phyloP scores from a whole-genome alignment of 2,113 vertebrate genomes.

The Salvator merianae region DNA sequence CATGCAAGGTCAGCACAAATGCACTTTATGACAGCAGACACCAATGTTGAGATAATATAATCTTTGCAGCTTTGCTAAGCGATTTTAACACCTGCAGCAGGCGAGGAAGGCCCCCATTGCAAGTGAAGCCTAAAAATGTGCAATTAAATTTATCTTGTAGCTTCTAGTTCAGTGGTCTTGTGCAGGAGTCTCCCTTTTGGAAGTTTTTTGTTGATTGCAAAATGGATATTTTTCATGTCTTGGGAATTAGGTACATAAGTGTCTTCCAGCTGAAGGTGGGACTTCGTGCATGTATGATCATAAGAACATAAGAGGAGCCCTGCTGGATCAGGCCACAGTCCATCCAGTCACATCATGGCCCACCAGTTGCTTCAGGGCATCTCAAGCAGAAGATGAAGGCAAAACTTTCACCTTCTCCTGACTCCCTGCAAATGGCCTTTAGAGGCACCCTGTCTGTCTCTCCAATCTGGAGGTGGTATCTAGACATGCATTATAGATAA shows the following conservation, averaged over 20 bases:
- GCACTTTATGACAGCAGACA: neutral
- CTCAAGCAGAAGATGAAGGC: no score
- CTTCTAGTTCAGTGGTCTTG: neutral
- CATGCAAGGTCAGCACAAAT: neutral
- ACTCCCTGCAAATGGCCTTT: no score
- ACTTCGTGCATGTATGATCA: neutral
- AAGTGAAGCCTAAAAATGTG: neutral
- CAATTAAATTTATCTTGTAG: neutral
- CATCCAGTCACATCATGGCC: no score
- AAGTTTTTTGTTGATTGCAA: neutral
- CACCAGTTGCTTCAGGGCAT: no score
- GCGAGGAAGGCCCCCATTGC: neutral
- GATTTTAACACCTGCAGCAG: neutral
- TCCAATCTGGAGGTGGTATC: no score
- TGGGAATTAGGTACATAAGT: neutral
- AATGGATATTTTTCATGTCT: neutral
- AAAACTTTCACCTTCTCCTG: no score
- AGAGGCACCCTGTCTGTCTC: no score
- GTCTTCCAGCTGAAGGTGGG: neutral
- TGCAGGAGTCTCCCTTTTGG: neutral
- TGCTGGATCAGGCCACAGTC: no score
- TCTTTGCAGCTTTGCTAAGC: neutral
- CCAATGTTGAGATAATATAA: neutral
- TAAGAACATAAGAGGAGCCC: no score
- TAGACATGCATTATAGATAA: no score